These are phyloP conservation scores for Tuberolachnus salignus DNA, from an alignment of 2,888 invertebrate species.

Conservation along the genomic window DNA sequence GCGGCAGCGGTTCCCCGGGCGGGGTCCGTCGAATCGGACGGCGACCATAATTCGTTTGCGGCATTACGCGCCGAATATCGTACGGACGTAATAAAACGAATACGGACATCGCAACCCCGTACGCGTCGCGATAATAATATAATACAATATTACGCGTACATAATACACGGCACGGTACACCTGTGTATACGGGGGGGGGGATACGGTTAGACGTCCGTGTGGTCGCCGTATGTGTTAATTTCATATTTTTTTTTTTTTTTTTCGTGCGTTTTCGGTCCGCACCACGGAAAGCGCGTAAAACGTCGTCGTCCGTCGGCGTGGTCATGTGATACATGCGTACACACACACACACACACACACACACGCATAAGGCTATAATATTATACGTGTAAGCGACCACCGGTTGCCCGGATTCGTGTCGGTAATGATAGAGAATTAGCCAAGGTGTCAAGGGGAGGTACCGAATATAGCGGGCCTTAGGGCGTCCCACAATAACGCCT, in stretches of 20 bases:
- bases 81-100: no score
- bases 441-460: constrained; percentile 57
- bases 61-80: no score
- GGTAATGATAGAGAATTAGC: constrained; percentile 56
- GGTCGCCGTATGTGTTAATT: constrained; percentile 32
- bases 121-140: no score
- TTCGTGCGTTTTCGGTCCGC: constrained; percentile 31
- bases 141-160: no score
- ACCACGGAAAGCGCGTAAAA: constrained; percentile 16
- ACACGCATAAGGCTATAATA: neutral
- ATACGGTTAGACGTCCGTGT: no score
- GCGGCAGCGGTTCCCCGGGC: no score
- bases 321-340: neutral
- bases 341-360: neutral
- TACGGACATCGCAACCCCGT: no score
- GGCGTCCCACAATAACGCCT: constrained; percentile 56
- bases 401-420: constrained; percentile 51
- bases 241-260: no score
- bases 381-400: constrained; percentile 33
- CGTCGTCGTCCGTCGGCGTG: constrained; percentile 23
- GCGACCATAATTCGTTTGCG: no score
- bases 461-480: constrained; percentile 45
- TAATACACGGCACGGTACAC: no score
- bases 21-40: no score
- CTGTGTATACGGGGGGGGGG: no score